phyloP scores from a whole-genome alignment of 2,113 vertebrate species.

The Triplophysa siluroides region DNA sequence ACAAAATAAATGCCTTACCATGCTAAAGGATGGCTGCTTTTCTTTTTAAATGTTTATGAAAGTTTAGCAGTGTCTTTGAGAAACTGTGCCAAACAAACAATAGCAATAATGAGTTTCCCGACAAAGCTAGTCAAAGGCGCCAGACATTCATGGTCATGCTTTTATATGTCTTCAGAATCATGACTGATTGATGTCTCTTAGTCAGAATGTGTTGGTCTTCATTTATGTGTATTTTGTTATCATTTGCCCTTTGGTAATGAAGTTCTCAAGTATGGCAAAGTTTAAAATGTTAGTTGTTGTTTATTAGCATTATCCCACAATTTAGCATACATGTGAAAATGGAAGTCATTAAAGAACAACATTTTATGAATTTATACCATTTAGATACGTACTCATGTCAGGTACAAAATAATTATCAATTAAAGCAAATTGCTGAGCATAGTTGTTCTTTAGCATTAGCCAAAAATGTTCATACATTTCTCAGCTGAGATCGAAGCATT shows the following conservation, averaged over 20 bases:
- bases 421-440: too few species aligned
- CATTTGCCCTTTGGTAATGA: not conserved
- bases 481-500: not conserved
- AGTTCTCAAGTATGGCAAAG: not conserved
- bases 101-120: conserved; percentile 21
- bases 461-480: not conserved
- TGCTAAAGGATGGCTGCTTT: not conserved
- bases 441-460: too few species aligned
- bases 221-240: not conserved
- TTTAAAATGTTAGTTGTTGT: not conserved
- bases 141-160: not conserved
- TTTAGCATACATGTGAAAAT: too few species aligned
- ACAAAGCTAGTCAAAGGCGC: not conserved
- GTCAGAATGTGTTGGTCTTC: not conserved
- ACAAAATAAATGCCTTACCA: not conserved
- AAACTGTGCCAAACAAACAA: conserved; percentile 27
- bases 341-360: too few species aligned
- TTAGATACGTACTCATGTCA: too few species aligned
- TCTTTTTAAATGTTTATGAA: conserved; percentile 18
- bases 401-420: too few species aligned
- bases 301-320: not conserved
- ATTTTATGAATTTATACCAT: too few species aligned
- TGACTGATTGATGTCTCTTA: conserved; percentile 11
- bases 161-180: conserved; percentile 33
- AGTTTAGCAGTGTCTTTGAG: conserved; percentile 21